phyloP scores from a whole-genome alignment of 2,888 invertebrate genomes.

The Cantharis lateralis region DNA sequence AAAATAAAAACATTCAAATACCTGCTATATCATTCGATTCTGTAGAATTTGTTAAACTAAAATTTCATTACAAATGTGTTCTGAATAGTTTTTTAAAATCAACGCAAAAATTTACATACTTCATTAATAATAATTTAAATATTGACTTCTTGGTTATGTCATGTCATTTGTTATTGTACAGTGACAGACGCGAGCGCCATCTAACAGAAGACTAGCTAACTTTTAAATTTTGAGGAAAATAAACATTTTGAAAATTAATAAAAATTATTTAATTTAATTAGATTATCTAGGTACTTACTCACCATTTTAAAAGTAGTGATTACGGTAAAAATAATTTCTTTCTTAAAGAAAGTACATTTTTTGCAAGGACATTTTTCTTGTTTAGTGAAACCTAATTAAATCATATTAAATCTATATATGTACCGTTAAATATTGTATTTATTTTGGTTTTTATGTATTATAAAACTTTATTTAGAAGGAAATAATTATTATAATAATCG shows the following conservation, averaged over 20 bases:
- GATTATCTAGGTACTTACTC: background rate
- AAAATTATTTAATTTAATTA: background rate
- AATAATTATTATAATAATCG: background rate
- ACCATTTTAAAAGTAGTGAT: background rate
- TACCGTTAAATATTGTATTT: background rate
- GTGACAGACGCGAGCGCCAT: background rate
- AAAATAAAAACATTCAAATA: background rate
- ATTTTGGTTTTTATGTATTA: background rate
- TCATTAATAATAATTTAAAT: background rate
- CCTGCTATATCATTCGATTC: background rate
- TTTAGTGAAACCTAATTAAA: background rate
- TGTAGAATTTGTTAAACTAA: background rate
- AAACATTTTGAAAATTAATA: background rate
- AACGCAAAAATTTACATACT: background rate
- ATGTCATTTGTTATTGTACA: background rate
- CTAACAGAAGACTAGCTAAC: background rate
- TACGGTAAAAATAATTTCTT: background rate
- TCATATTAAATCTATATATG: background rate
- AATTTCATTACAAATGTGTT: background rate
- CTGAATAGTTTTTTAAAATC: background rate
- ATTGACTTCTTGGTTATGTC: background rate
- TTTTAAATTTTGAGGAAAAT: background rate
- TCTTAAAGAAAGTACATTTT: background rate
- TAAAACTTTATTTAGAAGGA: background rate
- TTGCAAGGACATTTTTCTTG: background rate